Base-by-base conservation (phyloP, 2,888 invertebrate species). In the Caenorhabditis angaria region DNA sequence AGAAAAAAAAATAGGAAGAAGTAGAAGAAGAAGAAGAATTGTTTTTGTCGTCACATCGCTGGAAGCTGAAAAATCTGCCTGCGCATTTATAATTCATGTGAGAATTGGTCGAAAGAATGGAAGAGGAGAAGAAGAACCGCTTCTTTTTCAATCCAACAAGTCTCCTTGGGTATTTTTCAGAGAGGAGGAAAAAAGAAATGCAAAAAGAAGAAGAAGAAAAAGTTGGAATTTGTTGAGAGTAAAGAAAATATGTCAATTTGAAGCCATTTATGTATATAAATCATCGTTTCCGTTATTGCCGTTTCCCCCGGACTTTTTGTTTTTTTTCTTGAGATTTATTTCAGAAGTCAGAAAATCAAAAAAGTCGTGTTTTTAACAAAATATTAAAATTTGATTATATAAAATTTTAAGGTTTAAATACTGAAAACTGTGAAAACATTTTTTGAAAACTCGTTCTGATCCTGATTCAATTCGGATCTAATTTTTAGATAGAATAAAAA, bases 31-130 rank as follows among this genome's bases (percentile, higher is more conserved):
- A 5, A 32, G 41, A 41, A 41, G 58, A 47, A 32, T 28, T 28
- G 28, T 48, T 25, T 41, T 8, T 27, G 61, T 22, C 54, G 14
- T 54, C 24, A 27, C 18, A n/a, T 35, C 1, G 32, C 2, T 8
- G 35, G 20, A 25, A 53, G 35, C n/a, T 54, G 61, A 35, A 54
- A 35, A 5, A 54, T 53, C 22, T 54, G 61, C 10, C 61, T 61
- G 41, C 35, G 53, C 53, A 53, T 48, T 35, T 35, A 57, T 22
- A 41, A 61, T 53, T 61, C 28, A 61, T 53, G 24, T 25, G 2
- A 22, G 20, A 53, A 29, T 35, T 41, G 57, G 57, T 57, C 41
- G 57, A 35, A 48, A 24, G 47, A 14, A 27, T 10, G 18, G 55
- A 56, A 22, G 20, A 56, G 28, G 56, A 24, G 54, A n/a, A 20